Percentiles rank a stretch among this genome's conserved stretches.
Conservation (phyloP, 2,113 vertebrate genomes). For the Nothobranchius furzeri region DNA sequence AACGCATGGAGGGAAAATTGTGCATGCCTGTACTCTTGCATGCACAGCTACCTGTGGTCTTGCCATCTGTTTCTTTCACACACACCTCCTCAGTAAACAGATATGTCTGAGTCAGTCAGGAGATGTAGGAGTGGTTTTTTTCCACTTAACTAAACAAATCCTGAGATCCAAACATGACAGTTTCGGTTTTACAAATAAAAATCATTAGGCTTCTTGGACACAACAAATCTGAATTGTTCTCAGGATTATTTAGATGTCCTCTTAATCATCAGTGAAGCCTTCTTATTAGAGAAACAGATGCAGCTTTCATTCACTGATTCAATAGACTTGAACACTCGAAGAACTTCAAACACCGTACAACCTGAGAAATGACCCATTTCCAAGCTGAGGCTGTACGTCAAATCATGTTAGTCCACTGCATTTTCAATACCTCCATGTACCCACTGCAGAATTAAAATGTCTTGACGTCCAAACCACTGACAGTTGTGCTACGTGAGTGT, state of each 20-base stretch:
- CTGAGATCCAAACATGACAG: slow-evolving; percentile 34
- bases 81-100: slow-evolving; percentile 51
- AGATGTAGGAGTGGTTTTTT: slow-evolving; percentile 13
- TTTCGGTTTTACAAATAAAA: slow-evolving; percentile 2
- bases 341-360: slow-evolving; percentile 39
- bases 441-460: slow-evolving; percentile 54
- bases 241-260: slow-evolving; percentile 50
- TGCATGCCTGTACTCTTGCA: slow-evolving; percentile 12
- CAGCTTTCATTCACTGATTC: slow-evolving; percentile 52
- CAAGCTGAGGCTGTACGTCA: slow-evolving; percentile 41
- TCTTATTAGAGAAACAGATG: slow-evolving; percentile 40
- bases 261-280: slow-evolving; percentile 55
- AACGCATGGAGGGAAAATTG: neutral
- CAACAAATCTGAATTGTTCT: slow-evolving; percentile 38
- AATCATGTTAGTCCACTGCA: slow-evolving; percentile 46
- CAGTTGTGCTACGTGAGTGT: slow-evolving; percentile 48
- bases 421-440: slow-evolving; percentile 41
- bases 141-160: slow-evolving; percentile 52
- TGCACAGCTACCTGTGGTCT: slow-evolving; percentile 35
- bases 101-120: slow-evolving; percentile 18
- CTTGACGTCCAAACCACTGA: slow-evolving; percentile 43
- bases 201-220: slow-evolving; percentile 31
- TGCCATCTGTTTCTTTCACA: slow-evolving; percentile 18
- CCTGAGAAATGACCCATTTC: slow-evolving; percentile 65
- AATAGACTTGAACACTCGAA: slow-evolving; percentile 56